phyloP scores from a whole-genome alignment of 2,888 invertebrate genomes.

The Augiades crinisus region DNA sequence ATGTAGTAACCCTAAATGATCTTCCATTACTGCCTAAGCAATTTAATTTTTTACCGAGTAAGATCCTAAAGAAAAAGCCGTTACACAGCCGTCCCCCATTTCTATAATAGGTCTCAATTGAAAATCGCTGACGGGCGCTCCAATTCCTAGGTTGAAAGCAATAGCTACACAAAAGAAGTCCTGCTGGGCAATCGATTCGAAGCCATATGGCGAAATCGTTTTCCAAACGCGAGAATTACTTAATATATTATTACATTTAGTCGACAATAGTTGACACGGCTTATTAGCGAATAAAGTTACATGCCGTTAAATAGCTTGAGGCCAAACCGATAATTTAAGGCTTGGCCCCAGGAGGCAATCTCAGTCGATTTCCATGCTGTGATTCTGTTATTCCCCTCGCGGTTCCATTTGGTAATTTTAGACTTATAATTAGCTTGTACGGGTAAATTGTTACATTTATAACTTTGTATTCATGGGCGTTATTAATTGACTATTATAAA shows the following conservation, averaged over 20 bases:
- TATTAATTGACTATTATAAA: not conserved
- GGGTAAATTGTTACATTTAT: constrained; percentile 19
- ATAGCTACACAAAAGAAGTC: constrained; percentile 29
- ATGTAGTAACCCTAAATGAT: not conserved
- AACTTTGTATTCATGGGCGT: not conserved
- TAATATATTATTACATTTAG: constrained; percentile 42
- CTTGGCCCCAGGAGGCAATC: constrained; percentile 54
- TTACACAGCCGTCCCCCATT: constrained; percentile 26
- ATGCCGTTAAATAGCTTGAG: constrained; percentile 63
- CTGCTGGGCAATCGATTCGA: constrained; percentile 36
- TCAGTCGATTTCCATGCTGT: constrained; percentile 59
- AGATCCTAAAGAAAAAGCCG: constrained; percentile 15
- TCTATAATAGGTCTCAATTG: constrained; percentile 24
- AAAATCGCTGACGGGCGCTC: constrained; percentile 14
- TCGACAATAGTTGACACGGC: constrained; percentile 61
- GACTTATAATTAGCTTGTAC: constrained; percentile 49
- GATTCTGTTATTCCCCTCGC: constrained; percentile 45
- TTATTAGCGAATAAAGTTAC: constrained; percentile 71
- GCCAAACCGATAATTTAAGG: constrained; percentile 74
- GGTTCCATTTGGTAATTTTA: constrained; percentile 49
- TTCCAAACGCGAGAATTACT: constrained; percentile 34
- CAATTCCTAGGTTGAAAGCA: constrained; percentile 26
- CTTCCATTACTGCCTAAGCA: not conserved
- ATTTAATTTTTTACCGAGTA: not conserved
- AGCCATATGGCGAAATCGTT: constrained; percentile 56